phyloP scores from a whole-genome alignment of 2,888 invertebrate genomes.

The Ichneumoninae sp. region DNA sequence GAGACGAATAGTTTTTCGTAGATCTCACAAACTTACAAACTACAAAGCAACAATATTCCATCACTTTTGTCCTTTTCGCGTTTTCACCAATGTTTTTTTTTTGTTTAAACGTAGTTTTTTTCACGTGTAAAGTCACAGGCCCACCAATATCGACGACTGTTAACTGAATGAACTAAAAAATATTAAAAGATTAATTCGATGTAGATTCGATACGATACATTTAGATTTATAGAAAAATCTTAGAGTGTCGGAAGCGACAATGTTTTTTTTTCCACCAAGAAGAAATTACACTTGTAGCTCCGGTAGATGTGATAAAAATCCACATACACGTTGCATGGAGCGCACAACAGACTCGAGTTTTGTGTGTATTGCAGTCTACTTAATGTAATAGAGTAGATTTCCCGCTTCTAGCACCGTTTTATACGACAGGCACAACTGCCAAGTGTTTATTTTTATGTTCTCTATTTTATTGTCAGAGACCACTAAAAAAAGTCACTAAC shows the following conservation, averaged over 20 bases:
- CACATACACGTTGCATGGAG: conserved; percentile 24
- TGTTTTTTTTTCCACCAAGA: not conserved
- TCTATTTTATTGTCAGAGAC: not conserved
- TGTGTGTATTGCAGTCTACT: conserved; percentile 7
- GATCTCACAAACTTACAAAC: conserved; percentile 59
- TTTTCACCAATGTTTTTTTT: conserved; percentile 25
- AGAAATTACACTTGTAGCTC: not conserved
- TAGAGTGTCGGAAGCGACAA: not conserved
- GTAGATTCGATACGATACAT: not conserved
- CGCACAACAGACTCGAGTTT: conserved; percentile 16
- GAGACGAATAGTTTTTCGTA: conserved; percentile 70
- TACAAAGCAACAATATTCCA: conserved; percentile 43
- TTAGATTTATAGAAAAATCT: not conserved
- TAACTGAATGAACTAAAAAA: not conserved
- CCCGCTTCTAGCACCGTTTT: conserved; percentile 29
- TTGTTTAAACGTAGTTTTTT: conserved; percentile 34
- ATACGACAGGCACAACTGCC: not conserved
- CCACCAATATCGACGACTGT: conserved; percentile 75
- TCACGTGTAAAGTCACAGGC: conserved; percentile 62
- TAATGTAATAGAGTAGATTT: conserved; percentile 27
- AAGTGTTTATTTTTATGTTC: not conserved
- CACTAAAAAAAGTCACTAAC: not conserved
- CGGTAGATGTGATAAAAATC: not conserved
- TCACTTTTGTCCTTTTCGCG: conserved; percentile 36
- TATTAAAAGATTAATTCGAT: not conserved